Base-by-base conservation (phyloP, 2,888 invertebrate genomes). In the Caenorhabditis sp. region DNA sequence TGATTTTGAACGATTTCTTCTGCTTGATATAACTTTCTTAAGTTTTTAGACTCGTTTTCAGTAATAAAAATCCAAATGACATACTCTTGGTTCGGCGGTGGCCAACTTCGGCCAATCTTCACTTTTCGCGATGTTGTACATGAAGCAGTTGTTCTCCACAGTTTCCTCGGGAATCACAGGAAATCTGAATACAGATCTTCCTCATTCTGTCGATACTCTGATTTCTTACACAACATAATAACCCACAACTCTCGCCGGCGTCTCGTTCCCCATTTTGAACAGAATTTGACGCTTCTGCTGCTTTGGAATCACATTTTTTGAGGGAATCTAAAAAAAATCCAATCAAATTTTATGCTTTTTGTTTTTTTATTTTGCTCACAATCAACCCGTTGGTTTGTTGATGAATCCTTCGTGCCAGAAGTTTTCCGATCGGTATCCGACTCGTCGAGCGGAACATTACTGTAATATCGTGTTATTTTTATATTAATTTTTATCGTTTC, bases 151-250 rank as follows among this genome's bases (percentile, higher is more conserved):
- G 82, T 91, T 91, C 61, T 91, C 91, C 19, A 88, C 86, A 6
- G 89, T 91, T 80, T 91, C 91, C 41, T 91, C 91, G 0, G 91
- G 91, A 49, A 91, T 90, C 54, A 87, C 86, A 3, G 91, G 91
- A 49, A 91, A 89, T 58, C 91, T 91, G 51, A 79, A 75, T 66
- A 66, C n/a, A 24, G n/a, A n/a, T 22, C 5, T 51, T 22, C 6
- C 26, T 56, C 24, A 16, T 63, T 28, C 19, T n/a, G 2, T n/a
- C n/a, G n/a, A n/a, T n/a, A n/a, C n/a, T n/a, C 49, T 7, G 22
- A 6, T 59, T 49, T 35, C 89, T 86, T 56, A 90, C 89, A 89
- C 61, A 0, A 90, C 90, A 82, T 90, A 90, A 81, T 90, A 90
- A 28, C 90, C 90, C 28, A 87, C 87, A n/a, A 89, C 85, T 49